Evolutionary conservation across 2,113 vertebrate genomes (phyloP).

Genomic region (Podilymbus podiceps): DNA sequence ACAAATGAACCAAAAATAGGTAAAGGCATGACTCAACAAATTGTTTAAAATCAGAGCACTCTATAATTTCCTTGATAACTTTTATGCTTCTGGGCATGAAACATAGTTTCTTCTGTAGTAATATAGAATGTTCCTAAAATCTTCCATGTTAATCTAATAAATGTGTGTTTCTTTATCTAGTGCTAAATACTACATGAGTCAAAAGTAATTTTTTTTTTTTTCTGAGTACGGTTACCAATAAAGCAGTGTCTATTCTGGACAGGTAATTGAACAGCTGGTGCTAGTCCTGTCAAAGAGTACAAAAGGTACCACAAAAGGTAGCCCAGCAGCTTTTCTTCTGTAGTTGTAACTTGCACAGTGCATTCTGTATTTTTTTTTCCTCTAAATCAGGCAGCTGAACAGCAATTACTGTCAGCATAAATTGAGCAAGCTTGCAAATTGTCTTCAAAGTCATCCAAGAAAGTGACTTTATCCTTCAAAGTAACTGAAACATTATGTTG

Average conservation of each 20-base stretch:
- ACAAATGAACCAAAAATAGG: background rate
- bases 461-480: constrained; percentile 49
- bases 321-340: background rate
- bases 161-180: background rate
- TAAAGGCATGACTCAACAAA: background rate
- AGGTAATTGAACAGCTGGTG: background rate
- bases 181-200: background rate
- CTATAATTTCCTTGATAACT: background rate
- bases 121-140: background rate
- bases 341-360: background rate
- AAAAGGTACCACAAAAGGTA: background rate
- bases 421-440: constrained; percentile 48
- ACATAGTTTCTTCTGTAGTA: background rate
- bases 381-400: constrained; percentile 26
- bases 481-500: constrained; percentile 39
- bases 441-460: constrained; percentile 38
- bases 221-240: background rate
- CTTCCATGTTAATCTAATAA: background rate
- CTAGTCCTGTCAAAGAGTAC: background rate
- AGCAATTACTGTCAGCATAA: constrained; percentile 17
- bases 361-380: background rate
- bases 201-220: background rate
- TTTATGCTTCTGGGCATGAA: background rate
- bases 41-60: background rate
- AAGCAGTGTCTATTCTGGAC: background rate